phyloP scores from a whole-genome alignment of 2,113 vertebrate genomes.

The Psilopogon haemacephalus region DNA sequence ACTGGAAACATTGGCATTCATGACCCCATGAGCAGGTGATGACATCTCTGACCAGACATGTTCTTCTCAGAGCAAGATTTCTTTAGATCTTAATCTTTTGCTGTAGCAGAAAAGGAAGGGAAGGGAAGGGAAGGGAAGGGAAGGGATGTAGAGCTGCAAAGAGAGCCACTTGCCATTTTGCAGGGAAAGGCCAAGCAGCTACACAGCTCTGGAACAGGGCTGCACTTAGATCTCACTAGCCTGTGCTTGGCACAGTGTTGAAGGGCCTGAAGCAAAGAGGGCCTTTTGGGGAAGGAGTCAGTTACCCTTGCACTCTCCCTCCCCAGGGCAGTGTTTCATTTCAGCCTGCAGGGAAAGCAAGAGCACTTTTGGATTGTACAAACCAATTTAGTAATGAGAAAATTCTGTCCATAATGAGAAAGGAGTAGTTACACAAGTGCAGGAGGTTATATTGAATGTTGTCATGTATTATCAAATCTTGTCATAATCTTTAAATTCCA shows the following conservation, averaged over 20 bases:
- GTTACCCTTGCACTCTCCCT: background rate
- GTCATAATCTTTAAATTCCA: background rate
- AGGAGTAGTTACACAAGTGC: background rate
- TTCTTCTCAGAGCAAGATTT: background rate
- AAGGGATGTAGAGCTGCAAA: background rate
- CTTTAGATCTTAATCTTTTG: background rate
- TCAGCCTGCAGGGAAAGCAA: background rate
- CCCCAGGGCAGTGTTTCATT: background rate
- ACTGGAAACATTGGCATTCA: accelerated
- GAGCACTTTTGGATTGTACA: background rate
- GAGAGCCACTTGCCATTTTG: background rate
- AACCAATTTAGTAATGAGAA: background rate
- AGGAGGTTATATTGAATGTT: background rate
- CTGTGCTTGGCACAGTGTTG: background rate
- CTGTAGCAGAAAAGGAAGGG: accelerated
- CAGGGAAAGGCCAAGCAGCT: background rate
- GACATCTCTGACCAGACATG: background rate
- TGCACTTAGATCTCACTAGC: background rate
- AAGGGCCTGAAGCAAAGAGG: background rate
- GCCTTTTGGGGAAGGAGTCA: background rate
- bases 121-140: background rate
- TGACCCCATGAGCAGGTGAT: background rate
- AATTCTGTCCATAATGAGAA: background rate
- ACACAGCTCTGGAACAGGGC: background rate
- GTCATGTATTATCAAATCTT: background rate